Evolutionary conservation across 2,888 invertebrate genomes (phyloP).

Genomic region (Leptinotarsa juncta): DNA sequence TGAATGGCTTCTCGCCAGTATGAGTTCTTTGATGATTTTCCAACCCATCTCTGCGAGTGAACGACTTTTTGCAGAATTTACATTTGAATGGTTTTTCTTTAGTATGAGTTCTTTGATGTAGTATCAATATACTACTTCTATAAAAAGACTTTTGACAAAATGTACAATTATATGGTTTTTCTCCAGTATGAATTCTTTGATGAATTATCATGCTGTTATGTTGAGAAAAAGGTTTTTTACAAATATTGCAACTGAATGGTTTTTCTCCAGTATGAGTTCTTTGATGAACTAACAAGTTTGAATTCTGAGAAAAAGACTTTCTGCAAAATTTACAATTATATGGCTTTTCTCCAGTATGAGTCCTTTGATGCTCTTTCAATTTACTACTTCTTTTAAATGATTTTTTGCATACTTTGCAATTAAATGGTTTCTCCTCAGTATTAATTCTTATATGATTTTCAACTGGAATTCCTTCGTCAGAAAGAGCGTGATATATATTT

Average conservation of each 20-base stretch:
- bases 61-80: not conserved
- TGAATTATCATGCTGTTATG: not conserved
- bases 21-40: not conserved
- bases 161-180: no score
- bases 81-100: not conserved
- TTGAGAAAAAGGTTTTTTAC: not conserved
- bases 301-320: no score
- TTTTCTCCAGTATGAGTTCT: no score
- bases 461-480: no score
- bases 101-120: no score
- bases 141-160: no score
- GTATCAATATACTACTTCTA: no score
- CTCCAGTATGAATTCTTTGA: no score
- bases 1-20: not conserved
- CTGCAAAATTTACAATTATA: not conserved
- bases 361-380: not conserved
- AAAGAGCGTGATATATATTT: no score
- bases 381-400: not conserved
- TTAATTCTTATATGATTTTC: no score
- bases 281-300: no score
- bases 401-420: not conserved
- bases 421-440: not conserved
- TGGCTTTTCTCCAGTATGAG: not conserved
- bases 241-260: not conserved
- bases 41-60: not conserved